Base-by-base conservation (phyloP, 1,140 invertebrate species). In the Euwallacea similis region DNA sequence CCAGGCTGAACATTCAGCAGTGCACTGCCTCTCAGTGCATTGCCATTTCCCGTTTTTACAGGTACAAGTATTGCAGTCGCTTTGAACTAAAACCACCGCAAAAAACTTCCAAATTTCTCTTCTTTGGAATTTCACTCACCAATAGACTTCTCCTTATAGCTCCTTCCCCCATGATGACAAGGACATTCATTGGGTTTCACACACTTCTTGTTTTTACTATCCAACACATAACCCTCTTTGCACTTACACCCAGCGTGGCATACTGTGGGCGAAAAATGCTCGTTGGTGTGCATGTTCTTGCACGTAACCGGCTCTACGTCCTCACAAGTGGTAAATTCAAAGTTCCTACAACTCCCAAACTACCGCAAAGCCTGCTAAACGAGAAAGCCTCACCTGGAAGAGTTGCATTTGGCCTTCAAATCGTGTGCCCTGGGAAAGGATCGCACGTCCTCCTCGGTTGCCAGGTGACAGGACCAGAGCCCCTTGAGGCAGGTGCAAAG, bases 121-220 rank as follows among this genome's bases (percentile, higher is more conserved):
- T 4, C 4, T 33, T 4, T 33, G 21, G 0, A 56, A 7, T 11
- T 44, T 59, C 16, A 70, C 62, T 43, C 50, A 71, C 69, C 69
- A 15, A 83, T 82, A 7, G 91, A 87, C 0, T 89, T 90, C 75
- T 96, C 93, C 15, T 84, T 82, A 79, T 93, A 97, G 77, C 91
- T 93, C 21, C 86, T 85, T 3, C 93, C 93, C 13, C 91, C 93
- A 80, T 96, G 94, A 81, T 94, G 92, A 79, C 95, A 97, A 0
- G 94, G 94, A 78, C 95, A 97, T 44, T 89, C 83, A 0, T 82
- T 77, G 0, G 89, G 86, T 66, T 84, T 80, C 0, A 96, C 87
- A 78, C 94, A 97, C 10, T 81, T 78, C 69, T 88, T 87, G 0
- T 86, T 86, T 6, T 87, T 81, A 0, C 84, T 85, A 75, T 95